Conservation (phyloP, 2,888 invertebrate species). For the Julus scanicus region DNA sequence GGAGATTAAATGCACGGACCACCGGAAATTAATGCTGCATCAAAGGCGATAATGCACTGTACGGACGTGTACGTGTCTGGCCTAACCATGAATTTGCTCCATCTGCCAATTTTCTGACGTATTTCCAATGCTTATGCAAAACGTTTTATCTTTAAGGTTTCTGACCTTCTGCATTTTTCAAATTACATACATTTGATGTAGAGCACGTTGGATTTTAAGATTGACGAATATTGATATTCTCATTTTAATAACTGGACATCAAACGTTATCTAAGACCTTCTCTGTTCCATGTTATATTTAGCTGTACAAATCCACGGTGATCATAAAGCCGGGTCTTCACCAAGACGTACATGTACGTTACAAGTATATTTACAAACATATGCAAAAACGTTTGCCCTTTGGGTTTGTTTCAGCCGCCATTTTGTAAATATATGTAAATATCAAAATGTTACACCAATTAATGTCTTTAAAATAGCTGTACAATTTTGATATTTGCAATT, state of each 20-base stretch:
- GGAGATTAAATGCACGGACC: background rate
- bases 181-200: constrained; percentile 28
- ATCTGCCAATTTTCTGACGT: background rate
- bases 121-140: background rate
- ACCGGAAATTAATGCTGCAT: constrained; percentile 45
- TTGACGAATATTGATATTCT: background rate
- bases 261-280: background rate
- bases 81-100: background rate
- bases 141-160: background rate
- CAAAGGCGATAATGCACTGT: background rate
- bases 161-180: background rate
- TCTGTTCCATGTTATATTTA: background rate
- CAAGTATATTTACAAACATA: too few species aligned
- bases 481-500: too few species aligned
- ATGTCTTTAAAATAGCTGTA: too few species aligned
- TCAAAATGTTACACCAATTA: too few species aligned
- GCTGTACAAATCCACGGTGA: too few species aligned
- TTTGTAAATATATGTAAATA: too few species aligned
- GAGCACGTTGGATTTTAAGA: background rate
- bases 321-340: too few species aligned
- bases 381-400: too few species aligned
- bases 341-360: too few species aligned
- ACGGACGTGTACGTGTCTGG: background rate
- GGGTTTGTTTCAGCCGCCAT: too few species aligned
- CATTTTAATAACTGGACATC: background rate